Evolutionary conservation across 1,140 invertebrate genomes (phyloP).

Genomic region (Sitobion miscanthi): DNA sequence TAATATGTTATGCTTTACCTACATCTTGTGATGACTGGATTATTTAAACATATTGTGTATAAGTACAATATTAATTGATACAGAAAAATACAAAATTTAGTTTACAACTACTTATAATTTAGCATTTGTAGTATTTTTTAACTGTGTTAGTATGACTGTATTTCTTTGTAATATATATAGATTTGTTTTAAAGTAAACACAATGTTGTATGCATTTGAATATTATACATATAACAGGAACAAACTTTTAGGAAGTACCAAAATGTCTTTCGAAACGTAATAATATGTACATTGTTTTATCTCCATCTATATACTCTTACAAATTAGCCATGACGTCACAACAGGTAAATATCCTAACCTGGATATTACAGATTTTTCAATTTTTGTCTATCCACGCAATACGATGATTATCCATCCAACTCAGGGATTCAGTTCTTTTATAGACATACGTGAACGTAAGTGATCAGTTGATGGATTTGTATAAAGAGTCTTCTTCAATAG

Average conservation of each 20-base stretch:
- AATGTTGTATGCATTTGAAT: background rate
- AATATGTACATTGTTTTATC: background rate
- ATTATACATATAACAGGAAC: background rate
- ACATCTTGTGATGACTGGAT: background rate
- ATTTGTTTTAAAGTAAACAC: background rate
- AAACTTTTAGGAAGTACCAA: background rate
- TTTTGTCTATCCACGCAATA: background rate
- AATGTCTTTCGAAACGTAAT: background rate
- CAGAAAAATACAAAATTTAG: background rate
- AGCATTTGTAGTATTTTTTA: background rate
- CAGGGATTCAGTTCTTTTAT: background rate
- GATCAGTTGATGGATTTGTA: background rate
- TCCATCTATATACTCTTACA: background rate
- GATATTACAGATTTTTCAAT: background rate
- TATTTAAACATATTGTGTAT: background rate
- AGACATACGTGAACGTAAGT: background rate
- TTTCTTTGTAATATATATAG: background rate
- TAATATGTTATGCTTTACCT: background rate
- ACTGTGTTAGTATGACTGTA: background rate
- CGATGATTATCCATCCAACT: background rate
- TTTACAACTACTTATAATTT: background rate
- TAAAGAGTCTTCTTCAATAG: background rate
- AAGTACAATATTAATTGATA: background rate
- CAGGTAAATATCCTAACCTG: no score
- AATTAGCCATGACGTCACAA: background rate